A percentile compares a stretch with the other conserved stretches of the same genome.
Conservation (phyloP, 1,140 invertebrate genomes). For the Phenacoccus solenopsis region DNA sequence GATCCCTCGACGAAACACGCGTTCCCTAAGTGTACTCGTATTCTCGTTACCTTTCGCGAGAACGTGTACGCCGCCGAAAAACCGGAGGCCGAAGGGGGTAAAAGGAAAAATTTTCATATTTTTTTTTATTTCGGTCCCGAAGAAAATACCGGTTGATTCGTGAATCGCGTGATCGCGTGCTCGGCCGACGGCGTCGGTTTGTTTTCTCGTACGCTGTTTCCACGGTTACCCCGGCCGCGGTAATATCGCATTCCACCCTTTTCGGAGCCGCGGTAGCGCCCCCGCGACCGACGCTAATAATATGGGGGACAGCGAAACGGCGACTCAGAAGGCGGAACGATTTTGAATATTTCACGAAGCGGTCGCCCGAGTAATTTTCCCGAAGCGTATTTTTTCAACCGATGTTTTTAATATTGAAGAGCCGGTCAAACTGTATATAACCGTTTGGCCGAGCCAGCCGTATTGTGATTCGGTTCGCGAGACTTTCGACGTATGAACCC, state of each 20-base stretch:
- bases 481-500: neutral
- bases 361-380: neutral
- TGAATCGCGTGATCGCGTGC: slow-evolving; percentile 9
- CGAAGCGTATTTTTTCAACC: neutral
- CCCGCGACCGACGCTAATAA: neutral
- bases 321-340: neutral
- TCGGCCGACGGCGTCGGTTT: neutral
- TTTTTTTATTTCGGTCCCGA: too few species aligned
- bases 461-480: neutral
- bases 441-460: neutral
- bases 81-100: too few species aligned
- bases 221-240: neutral
- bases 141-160: slow-evolving; percentile 11
- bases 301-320: neutral
- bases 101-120: too few species aligned
- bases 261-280: neutral
- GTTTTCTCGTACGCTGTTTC: slow-evolving; percentile 7
- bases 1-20: too few species aligned
- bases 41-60: too few species aligned
- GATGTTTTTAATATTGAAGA: neutral
- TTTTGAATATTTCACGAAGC: slow-evolving; percentile 11
- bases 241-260: slow-evolving; percentile 11
- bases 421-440: neutral
- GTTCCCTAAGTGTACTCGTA: too few species aligned
- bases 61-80: neutral